A percentile compares a stretch with the other conserved stretches of the same genome.
Conservation (phyloP, 2,113 vertebrate species). For the Seriola aureovittata region DNA sequence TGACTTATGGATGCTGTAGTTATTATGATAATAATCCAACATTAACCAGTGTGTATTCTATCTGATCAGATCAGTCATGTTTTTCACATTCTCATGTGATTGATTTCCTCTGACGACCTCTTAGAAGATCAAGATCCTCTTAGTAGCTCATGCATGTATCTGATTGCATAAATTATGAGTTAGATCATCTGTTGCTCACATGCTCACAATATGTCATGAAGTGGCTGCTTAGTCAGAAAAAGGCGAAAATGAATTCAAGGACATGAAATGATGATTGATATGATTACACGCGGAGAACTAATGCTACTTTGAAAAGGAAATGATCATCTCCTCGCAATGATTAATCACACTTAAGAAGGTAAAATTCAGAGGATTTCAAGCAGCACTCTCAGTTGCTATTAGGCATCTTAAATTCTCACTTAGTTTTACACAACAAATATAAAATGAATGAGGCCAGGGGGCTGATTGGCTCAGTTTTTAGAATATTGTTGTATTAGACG, state of each 20-base stretch:
- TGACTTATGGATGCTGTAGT: constrained; percentile 22
- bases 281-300: constrained; percentile 26
- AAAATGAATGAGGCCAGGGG: background rate
- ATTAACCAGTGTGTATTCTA: constrained; percentile 29
- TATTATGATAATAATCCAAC: constrained; percentile 18
- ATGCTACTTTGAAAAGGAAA: constrained; percentile 47
- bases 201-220: constrained; percentile 26
- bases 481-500: background rate
- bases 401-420: background rate
- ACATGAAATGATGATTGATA: constrained; percentile 43
- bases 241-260: constrained; percentile 39
- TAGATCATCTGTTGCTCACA: constrained; percentile 41
- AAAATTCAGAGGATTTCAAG: constrained; percentile 37
- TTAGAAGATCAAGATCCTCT: constrained; percentile 43
- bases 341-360: constrained; percentile 50
- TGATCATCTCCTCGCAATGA: constrained; percentile 46
- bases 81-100: constrained; percentile 26
- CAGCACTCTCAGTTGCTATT: constrained; percentile 13
- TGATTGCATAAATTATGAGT: constrained; percentile 57
- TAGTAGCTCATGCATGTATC: constrained; percentile 25
- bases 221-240: constrained; percentile 40
- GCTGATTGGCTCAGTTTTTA: constrained; percentile 14
- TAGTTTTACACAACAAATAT: constrained; percentile 2
- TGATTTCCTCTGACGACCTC: constrained; percentile 41
- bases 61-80: constrained; percentile 35